phyloP scores from a whole-genome alignment of 2,888 invertebrate species.

The Serripes groenlandicus region DNA sequence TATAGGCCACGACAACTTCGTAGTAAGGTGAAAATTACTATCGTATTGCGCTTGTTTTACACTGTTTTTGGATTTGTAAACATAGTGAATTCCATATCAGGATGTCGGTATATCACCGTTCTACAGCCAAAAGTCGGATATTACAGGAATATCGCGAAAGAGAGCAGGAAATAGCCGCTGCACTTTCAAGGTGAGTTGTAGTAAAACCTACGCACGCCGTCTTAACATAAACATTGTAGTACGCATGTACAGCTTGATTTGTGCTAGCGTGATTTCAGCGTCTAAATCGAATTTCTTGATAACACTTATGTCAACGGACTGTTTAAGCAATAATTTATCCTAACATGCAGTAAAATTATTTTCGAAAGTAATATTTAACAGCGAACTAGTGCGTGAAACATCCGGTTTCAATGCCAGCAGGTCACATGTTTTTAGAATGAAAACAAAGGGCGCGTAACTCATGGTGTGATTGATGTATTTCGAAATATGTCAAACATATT shows the following conservation, averaged over 20 bases:
- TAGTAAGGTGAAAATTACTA: constrained; percentile 72
- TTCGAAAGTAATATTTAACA: not conserved
- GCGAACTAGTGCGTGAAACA: not conserved
- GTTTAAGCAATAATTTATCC: constrained; percentile 43
- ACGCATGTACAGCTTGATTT: constrained; percentile 69
- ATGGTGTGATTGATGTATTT: constrained; percentile 2
- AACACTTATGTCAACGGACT: constrained; percentile 9
- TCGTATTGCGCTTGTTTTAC: constrained; percentile 61
- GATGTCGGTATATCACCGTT: constrained; percentile 76
- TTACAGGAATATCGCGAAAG: constrained; percentile 75
- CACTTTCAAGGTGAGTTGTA: constrained; percentile 82
- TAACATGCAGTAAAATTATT: constrained; percentile 19
- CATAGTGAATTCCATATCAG: constrained; percentile 42
- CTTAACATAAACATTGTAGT: constrained; percentile 83
- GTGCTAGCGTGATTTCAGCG: constrained; percentile 33
- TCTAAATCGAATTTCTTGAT: not conserved
- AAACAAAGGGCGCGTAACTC: constrained; percentile 75
- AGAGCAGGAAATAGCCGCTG: constrained; percentile 79
- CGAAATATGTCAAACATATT: too few species aligned
- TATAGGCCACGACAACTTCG: constrained; percentile 78
- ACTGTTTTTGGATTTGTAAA: constrained; percentile 49
- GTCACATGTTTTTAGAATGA: constrained; percentile 76
- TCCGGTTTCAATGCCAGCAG: constrained; percentile 44
- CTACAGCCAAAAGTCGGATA: constrained; percentile 74
- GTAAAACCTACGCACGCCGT: constrained; percentile 80